These are phyloP conservation scores for Gorsachius goisagi DNA, from an alignment of 2,113 vertebrate genomes.

Conservation along the genomic window DNA sequence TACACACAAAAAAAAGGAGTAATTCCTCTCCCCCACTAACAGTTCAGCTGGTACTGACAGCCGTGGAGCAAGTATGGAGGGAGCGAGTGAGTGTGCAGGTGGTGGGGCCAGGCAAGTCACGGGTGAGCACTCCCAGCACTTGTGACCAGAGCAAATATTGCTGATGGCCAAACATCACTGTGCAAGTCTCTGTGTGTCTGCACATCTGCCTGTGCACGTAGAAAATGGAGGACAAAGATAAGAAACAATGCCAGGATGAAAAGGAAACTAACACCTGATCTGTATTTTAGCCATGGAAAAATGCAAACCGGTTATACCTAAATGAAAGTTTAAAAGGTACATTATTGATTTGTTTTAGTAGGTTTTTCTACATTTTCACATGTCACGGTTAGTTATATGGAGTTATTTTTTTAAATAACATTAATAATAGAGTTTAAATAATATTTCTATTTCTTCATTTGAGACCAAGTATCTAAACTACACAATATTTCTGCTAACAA, in stretches of 20 bases:
- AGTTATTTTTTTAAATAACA: neutral
- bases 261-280: neutral
- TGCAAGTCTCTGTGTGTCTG: too few species aligned
- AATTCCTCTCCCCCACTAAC: neutral
- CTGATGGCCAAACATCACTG: neutral
- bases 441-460: neutral
- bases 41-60: neutral
- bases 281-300: neutral
- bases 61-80: fast-evolving
- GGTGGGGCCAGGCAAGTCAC: neutral
- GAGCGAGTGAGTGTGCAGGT: neutral
- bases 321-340: neutral
- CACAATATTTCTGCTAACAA: neutral
- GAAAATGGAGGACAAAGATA: neutral
- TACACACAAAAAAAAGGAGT: neutral
- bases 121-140: neutral
- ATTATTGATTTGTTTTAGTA: neutral
- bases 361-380: neutral
- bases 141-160: neutral
- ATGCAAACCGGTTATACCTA: neutral
- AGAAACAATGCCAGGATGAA: neutral
- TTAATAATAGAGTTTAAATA: neutral
- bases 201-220: neutral
- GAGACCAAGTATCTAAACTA: neutral
- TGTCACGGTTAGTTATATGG: neutral